Conservation (phyloP, 2,797 vertebrate species). For the Anableps anableps region DNA sequence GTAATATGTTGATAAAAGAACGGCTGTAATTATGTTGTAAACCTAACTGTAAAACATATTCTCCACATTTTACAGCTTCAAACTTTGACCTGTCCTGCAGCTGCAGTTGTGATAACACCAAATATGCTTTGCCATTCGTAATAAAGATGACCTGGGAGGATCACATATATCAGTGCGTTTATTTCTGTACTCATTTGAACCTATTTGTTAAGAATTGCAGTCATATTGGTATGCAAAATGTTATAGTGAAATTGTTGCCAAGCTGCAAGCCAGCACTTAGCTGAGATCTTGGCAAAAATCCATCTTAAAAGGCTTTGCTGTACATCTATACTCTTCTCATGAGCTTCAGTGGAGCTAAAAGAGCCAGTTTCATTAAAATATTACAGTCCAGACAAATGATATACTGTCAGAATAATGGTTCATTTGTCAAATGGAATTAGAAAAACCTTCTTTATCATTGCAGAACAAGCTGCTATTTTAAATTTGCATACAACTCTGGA, state of each 20-base stretch:
- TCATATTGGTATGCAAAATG: not conserved
- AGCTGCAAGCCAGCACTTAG: conserved; percentile 28
- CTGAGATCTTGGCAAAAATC: conserved; percentile 12
- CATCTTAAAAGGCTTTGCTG: conserved; percentile 8
- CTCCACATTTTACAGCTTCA: not conserved
- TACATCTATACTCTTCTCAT: not conserved
- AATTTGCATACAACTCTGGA: conserved; percentile 24
- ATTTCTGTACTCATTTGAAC: not conserved
- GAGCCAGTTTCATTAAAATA: conserved; percentile 8
- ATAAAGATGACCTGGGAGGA: not conserved
- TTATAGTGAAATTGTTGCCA: conserved; percentile 25
- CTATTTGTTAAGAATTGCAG: not conserved
- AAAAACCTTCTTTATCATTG: conserved; percentile 30
- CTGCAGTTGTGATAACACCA: not conserved
- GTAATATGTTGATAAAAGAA: not conserved
- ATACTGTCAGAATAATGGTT: conserved; percentile 27
- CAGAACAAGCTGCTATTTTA: conserved; percentile 9
- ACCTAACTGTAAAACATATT: not conserved
- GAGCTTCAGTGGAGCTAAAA: not conserved
- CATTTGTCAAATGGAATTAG: conserved; percentile 13
- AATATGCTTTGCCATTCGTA: rapidly evolving
- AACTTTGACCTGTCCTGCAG: not conserved
- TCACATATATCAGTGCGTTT: not conserved
- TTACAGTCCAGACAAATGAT: not conserved
- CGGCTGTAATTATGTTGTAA: not conserved